Evolutionary conservation across 2,113 vertebrate genomes (phyloP), one percentile per base, ranked within the genome.

Genomic region (Mesitornis unicolor): DNA sequence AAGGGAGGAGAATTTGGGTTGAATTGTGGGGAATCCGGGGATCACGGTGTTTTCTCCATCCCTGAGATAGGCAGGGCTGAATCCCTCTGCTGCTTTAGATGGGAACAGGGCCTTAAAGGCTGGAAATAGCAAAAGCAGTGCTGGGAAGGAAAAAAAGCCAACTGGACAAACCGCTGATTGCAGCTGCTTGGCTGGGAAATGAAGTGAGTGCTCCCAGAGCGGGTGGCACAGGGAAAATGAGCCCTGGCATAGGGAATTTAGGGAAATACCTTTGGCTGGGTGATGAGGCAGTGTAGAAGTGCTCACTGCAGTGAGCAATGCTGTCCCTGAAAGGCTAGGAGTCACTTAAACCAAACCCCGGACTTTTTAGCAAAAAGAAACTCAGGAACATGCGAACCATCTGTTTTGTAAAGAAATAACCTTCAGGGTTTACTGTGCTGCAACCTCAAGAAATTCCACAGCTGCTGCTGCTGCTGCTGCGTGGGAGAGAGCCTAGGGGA

Each of bases 381-480:
- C 71, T 11, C 25, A 50, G 56, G 78, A 90, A 43, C 60, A 87
- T 45, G 50, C 33, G 31, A 87, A 42, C 29, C 0, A 5, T 24
- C 80, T 88, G 63, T 77, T 92, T 57, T 3, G 50, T 50, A 70
- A 36, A 92, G 71, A 80, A 90, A 86, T 45, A 88, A 86, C 83
- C 94, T 93, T 57, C 83, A 78, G 89, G 92, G 79, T 90, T 96
- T 90, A 43, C 56, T 96, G 83, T 86, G 86, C 87, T 86, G 76
- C 83, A 84, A 57, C 89, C 76, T 90, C 94, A 86, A 92, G 90
- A 90, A 96, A 94, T 94, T 90, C 92, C 94, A 81, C 92, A 95
- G 90, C 95, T 95, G 93, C 73, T 87, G 33, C 56, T 35, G 90
- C 95, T 95, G 93, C 73, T 87, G 16, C 90, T 79, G 82, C 1